Conservation (phyloP, 2,797 vertebrate genomes). For the Perodicticus potto region DNA sequence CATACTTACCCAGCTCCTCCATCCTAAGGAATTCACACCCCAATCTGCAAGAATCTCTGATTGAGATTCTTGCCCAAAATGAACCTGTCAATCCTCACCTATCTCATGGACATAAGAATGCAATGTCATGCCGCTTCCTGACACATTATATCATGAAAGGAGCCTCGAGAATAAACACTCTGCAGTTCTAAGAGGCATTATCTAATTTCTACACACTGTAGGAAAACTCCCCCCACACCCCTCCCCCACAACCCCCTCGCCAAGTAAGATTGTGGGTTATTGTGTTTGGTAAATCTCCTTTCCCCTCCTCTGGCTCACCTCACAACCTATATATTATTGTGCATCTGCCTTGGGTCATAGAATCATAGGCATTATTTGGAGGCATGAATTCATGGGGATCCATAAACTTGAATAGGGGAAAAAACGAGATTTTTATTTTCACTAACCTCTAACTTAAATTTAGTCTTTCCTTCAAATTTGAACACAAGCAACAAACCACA, state of each 20-base stretch:
- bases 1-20: not conserved
- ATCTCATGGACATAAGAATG: not conserved
- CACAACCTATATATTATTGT: not conserved
- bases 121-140: not conserved
- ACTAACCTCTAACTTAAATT: constrained; percentile 39
- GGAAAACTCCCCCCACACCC: not conserved
- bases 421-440: constrained; percentile 41
- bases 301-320: not conserved
- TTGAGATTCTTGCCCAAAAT: not conserved
- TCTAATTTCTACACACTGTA: not conserved
- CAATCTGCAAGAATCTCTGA: not conserved
- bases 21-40: constrained; percentile 14
- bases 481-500: not conserved
- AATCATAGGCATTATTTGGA: not conserved
- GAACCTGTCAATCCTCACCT: not conserved
- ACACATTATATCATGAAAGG: not conserved
- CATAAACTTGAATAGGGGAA: not conserved
- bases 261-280: not conserved
- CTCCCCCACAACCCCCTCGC: not conserved
- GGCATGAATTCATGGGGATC: not conserved
- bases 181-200: not conserved
- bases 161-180: not conserved
- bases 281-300: not conserved
- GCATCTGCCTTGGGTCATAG: not conserved
- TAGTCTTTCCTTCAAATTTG: constrained; percentile 57